Conservation (phyloP, 2,113 vertebrate genomes). For the Rhinopomastus cyanomelas region DNA sequence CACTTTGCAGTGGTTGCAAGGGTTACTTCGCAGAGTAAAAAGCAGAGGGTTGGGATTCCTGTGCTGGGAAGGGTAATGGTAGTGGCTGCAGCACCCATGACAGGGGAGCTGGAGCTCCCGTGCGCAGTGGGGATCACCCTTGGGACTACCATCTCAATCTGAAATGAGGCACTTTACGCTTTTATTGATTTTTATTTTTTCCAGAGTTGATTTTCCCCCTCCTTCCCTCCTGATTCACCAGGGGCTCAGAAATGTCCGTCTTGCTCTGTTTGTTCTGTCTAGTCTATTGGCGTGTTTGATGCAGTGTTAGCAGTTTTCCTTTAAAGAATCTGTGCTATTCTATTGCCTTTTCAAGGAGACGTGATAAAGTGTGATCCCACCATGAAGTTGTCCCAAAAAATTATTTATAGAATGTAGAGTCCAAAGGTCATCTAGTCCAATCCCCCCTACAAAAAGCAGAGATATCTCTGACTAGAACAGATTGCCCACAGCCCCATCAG, state of each 20-base stretch:
- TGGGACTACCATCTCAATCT: neutral
- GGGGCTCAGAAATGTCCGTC: neutral
- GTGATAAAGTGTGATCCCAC: neutral
- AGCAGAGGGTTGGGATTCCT: neutral
- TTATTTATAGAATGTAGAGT: too few species aligned
- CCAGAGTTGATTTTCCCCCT: too few species aligned
- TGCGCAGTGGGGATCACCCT: neutral
- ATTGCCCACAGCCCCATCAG: too few species aligned
- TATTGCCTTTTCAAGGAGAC: neutral
- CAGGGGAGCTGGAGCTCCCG: neutral
- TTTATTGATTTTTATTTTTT: neutral
- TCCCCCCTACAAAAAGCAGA: too few species aligned
- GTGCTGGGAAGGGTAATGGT: neutral
- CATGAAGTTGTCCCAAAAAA: neutral
- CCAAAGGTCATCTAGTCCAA: too few species aligned
- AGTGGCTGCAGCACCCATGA: neutral
- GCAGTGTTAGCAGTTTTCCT: neutral
- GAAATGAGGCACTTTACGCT: neutral
- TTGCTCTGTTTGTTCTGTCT: fast-evolving
- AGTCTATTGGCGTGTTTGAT: neutral
- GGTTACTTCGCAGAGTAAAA: fast-evolving
- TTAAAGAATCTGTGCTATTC: neutral
- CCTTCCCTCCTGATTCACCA: neutral
- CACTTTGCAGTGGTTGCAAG: neutral
- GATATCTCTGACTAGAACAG: too few species aligned